These are phyloP conservation scores for Drosophila pandora DNA, from an alignment of 1,140 invertebrate genomes.

Conservation along the genomic window DNA sequence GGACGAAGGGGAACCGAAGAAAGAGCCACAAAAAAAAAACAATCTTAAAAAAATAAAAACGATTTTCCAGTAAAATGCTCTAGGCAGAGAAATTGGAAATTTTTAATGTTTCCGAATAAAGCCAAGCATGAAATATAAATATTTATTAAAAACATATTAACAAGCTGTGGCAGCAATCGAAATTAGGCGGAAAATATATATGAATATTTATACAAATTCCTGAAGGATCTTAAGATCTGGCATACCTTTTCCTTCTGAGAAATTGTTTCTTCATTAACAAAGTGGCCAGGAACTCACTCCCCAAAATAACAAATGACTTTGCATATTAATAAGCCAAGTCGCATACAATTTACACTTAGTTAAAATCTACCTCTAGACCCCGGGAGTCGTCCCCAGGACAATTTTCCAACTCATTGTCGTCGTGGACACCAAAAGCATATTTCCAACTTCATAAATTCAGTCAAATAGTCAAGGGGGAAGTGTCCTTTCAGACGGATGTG, in stretches of 20 bases:
- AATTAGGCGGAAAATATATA: slow-evolving; percentile 28
- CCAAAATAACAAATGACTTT: slow-evolving; percentile 34
- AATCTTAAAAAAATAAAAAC: slow-evolving; percentile 41
- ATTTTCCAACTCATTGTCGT: slow-evolving; percentile 56
- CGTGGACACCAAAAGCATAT: slow-evolving; percentile 42
- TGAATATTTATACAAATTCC: not conserved
- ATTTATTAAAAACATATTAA: slow-evolving; percentile 36
- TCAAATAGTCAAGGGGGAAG: slow-evolving; percentile 23
- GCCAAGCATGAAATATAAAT: slow-evolving; percentile 35
- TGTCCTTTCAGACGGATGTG: slow-evolving; percentile 27
- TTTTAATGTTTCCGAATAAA: slow-evolving; percentile 34
- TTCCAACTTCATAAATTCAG: slow-evolving; percentile 51
- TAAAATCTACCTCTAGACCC: slow-evolving; percentile 38
- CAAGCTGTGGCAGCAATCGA: slow-evolving; percentile 3
- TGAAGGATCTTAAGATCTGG: not conserved
- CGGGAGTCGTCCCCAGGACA: slow-evolving; percentile 7
- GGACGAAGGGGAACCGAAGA: slow-evolving; percentile 11
- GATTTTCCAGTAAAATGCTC: slow-evolving; percentile 11
- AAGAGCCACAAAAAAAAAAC: slow-evolving; percentile 15
- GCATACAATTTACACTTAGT: slow-evolving; percentile 65
- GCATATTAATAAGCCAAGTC: slow-evolving; percentile 64
- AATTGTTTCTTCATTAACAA: slow-evolving; percentile 63
- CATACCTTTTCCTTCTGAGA: slow-evolving; percentile 1
- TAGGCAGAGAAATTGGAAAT: slow-evolving; percentile 24
- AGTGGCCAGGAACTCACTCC: slow-evolving; percentile 27